phyloP scores from a whole-genome alignment of 1,140 invertebrate species.

The Lordiphosa collinella region DNA sequence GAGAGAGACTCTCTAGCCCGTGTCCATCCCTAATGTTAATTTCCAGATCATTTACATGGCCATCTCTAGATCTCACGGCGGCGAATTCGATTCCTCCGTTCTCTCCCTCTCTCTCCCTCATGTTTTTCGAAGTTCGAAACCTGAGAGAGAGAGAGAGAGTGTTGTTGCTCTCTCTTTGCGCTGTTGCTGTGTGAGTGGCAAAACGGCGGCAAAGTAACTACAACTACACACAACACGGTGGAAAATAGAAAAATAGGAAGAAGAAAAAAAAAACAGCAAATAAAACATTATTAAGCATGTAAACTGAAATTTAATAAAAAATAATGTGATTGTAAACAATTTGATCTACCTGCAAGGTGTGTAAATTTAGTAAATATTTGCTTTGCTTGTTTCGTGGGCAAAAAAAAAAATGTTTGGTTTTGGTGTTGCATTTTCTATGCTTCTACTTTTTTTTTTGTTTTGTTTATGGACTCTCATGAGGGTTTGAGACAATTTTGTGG shows the following conservation, averaged over 20 bases:
- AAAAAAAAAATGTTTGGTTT: neutral
- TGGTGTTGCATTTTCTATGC: slow-evolving; percentile 2
- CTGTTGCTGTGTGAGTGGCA: slow-evolving; percentile 65
- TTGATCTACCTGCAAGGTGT: too few species aligned
- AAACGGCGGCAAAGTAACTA: slow-evolving; percentile 74
- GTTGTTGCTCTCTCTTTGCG: slow-evolving; percentile 42
- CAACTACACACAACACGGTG: slow-evolving; percentile 46
- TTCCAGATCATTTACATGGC: too few species aligned
- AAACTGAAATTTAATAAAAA: slow-evolving; percentile 22
- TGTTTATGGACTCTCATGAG: too few species aligned
- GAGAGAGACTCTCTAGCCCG: too few species aligned
- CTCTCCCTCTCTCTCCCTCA: slow-evolving; percentile 6
- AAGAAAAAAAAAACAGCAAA: slow-evolving; percentile 41
- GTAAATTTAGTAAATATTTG: too few species aligned
- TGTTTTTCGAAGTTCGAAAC: slow-evolving; percentile 64
- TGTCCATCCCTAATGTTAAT: too few species aligned
- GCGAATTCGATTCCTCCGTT: too few species aligned
- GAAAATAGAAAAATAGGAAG: slow-evolving; percentile 21
- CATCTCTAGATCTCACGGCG: too few species aligned
- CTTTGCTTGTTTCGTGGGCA: too few species aligned
- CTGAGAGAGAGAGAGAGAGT: slow-evolving; percentile 4
- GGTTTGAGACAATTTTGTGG: too few species aligned
- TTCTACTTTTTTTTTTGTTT: neutral
- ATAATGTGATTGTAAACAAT: too few species aligned
- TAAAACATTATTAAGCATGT: slow-evolving; percentile 24